phyloP scores from a whole-genome alignment of 2,113 vertebrate genomes.

The Micronisus gabar region DNA sequence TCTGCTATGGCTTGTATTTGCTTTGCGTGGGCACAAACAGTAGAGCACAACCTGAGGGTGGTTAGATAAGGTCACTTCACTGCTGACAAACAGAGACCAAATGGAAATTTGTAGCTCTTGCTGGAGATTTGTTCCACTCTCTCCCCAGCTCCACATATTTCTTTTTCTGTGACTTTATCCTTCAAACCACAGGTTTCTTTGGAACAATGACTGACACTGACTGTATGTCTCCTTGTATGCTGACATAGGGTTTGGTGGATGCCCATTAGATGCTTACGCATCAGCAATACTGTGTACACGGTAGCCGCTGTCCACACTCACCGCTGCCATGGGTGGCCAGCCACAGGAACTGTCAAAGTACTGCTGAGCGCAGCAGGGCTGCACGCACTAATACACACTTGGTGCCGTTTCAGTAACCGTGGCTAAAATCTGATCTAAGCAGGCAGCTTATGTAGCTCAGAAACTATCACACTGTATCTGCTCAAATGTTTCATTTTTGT shows the following conservation, averaged over 20 bases:
- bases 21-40: neutral
- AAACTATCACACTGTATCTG: neutral
- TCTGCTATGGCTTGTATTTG: neutral
- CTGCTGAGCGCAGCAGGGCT: neutral
- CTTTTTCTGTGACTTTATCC: neutral
- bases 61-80: neutral
- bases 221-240: neutral
- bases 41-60: neutral
- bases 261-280: neutral
- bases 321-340: neutral
- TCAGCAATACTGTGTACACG: accelerated
- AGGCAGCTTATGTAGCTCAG: neutral
- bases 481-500: neutral
- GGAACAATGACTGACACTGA: accelerated
- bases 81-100: neutral
- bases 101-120: neutral
- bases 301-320: accelerated
- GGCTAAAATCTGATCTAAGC: neutral
- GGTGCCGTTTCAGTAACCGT: neutral
- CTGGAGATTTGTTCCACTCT: neutral
- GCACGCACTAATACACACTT: accelerated
- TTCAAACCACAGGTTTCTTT: neutral
- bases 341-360: accelerated
- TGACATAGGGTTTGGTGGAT: neutral
- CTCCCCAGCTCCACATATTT: neutral